These are phyloP conservation scores for Acrobasis suavella DNA, from an alignment of 2,888 invertebrate genomes.

Conservation along the genomic window DNA sequence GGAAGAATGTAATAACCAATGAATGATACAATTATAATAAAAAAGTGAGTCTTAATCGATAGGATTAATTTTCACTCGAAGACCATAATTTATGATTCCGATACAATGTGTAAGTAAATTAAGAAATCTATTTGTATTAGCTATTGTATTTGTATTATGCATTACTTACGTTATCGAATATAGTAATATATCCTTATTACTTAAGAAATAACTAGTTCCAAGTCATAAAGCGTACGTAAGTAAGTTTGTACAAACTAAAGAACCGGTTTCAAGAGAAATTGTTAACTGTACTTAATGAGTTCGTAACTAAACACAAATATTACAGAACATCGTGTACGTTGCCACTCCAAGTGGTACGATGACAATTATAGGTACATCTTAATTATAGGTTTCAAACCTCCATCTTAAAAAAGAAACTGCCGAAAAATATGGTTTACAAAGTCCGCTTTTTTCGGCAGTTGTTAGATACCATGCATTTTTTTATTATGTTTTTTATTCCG, in stretches of 20 bases:
- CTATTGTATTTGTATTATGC: neutral
- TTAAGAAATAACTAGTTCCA: constrained; percentile 51
- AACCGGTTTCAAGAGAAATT: constrained; percentile 76
- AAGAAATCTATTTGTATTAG: too few relatives aligned
- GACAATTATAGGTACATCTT: neutral
- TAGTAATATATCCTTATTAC: constrained; percentile 46
- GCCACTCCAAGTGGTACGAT: constrained; percentile 8
- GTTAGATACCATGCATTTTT: too few relatives aligned
- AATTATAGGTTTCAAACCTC: neutral
- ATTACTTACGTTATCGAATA: constrained; percentile 32
- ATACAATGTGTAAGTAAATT: too few relatives aligned
- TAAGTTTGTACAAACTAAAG: constrained; percentile 65
- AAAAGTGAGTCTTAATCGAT: too few relatives aligned
- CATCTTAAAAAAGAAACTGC: too few relatives aligned
- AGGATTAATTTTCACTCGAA: too few relatives aligned
- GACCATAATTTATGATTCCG: too few relatives aligned
- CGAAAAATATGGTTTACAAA: too few relatives aligned
- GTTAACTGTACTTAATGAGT: constrained; percentile 77
- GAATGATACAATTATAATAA: too few relatives aligned
- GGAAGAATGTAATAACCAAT: too few relatives aligned
- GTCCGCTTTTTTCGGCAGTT: too few relatives aligned
- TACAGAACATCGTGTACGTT: constrained; percentile 45
- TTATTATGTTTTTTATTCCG: too few relatives aligned
- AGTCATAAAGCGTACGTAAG: constrained; percentile 60
- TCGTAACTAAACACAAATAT: constrained; percentile 69